Conservation (phyloP, 2,888 invertebrate genomes). For the Drosophila koepferae region DNA sequence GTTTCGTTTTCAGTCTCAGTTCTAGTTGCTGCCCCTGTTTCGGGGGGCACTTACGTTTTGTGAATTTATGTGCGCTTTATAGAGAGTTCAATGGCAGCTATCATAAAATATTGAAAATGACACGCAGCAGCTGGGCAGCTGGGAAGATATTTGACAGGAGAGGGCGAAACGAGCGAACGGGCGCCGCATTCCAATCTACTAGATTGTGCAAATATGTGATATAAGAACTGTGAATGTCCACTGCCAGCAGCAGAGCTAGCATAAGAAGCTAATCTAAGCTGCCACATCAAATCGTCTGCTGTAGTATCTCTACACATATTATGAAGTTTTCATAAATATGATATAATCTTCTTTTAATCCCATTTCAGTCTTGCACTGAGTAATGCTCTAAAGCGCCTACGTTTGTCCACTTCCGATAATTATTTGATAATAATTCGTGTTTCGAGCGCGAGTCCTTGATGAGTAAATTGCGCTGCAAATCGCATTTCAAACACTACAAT, state of each 20-base stretch:
- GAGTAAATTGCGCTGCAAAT: background rate
- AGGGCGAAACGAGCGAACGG: background rate
- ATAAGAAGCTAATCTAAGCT: constrained; percentile 6
- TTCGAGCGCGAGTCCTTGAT: background rate
- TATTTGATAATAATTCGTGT: background rate
- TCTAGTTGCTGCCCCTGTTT: constrained; percentile 10
- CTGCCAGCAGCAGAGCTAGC: background rate
- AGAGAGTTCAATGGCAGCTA: constrained; percentile 80
- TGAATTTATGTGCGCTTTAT: constrained; percentile 79
- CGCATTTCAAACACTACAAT: background rate
- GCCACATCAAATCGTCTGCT: background rate
- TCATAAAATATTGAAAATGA: constrained; percentile 81
- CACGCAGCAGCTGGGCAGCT: constrained; percentile 46
- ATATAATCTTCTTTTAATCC: background rate
- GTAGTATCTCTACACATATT: background rate
- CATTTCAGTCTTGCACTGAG: background rate
- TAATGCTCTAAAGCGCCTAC: background rate
- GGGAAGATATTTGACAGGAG: background rate
- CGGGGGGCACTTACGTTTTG: constrained; percentile 45
- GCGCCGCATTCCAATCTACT: constrained; percentile 10
- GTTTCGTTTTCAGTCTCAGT: background rate
- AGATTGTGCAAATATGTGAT: constrained; percentile 35
- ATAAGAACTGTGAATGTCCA: constrained; percentile 13
- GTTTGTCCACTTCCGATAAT: background rate
- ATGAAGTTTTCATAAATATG: background rate